Evolutionary conservation across 2,888 invertebrate species (phyloP), one percentile per base, ranked within the genome.

Genomic region (Pristionchus exspectatus): DNA sequence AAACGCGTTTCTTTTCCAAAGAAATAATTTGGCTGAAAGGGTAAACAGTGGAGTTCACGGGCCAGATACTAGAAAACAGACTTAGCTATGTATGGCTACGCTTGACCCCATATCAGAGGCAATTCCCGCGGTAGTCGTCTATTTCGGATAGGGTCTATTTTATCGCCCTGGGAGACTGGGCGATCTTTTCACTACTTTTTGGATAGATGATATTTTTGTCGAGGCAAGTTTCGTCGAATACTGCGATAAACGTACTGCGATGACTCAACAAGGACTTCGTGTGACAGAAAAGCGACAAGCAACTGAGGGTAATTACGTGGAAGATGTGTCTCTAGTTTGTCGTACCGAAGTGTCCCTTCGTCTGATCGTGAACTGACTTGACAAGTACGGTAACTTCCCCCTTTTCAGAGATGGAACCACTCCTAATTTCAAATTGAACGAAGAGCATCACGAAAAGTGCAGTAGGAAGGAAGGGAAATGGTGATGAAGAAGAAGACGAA

Each of bases 391-490:
- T 66, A 66, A 27, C 27, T n/a, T 27, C 27, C 33, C 27, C 33
- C 5, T 21, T 33, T 72, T 7, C 27, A 72, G 21, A 12, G 72
- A 72, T 10, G 33, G 72, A 33, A 12, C 33, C 72, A 72, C 27
- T 72, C 72, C 72, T 27, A 30, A 59, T 59, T 59, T 59, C 59
- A 4, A 72, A 72, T 72, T 72, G 72, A 59, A 59, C 59, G 59
- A 59, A 5, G 21, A 33, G 30, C 72, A 33, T 33, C 16, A 33
- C 30, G 33, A 72, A 72, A 72, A 72, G 72, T 72, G 72, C 72
- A 72, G 72, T 72, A 72, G 72, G 33, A 33, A 27, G 33, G 72
- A 72, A 33, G 72, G 33, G 27, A 30, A 30, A 14, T 9, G 30
- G 18, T 10, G 72, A 30, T 30, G 72, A 72, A 33, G 14, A 16